phyloP scores from a whole-genome alignment of 2,888 invertebrate genomes.

The Monochamus alternatus region DNA sequence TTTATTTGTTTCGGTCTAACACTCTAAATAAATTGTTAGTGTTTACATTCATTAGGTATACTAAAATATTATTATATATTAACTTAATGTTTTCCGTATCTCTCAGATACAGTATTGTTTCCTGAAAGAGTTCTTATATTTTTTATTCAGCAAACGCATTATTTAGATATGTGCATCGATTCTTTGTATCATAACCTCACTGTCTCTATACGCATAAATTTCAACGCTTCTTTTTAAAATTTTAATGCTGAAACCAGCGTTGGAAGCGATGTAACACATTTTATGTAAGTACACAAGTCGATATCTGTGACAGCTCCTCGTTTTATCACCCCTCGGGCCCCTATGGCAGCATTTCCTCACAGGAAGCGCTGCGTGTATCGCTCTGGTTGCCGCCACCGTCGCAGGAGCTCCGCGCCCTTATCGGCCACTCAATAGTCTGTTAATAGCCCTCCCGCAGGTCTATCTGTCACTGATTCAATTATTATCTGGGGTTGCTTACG shows the following conservation, averaged over 20 bases:
- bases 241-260: conserved; percentile 49
- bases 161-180: too few relatives aligned
- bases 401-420: conserved; percentile 38
- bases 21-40: too few relatives aligned
- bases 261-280: not conserved
- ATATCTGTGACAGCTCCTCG: conserved; percentile 21
- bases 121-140: too few relatives aligned
- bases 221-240: not conserved
- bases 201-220: too few relatives aligned
- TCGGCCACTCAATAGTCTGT: conserved; percentile 56
- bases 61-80: too few relatives aligned
- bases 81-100: too few relatives aligned
- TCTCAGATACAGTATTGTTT: too few relatives aligned
- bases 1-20: too few relatives aligned
- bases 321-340: conserved; percentile 13
- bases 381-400: conserved; percentile 1
- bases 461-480: conserved; percentile 58
- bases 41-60: too few relatives aligned
- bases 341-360: conserved; percentile 28
- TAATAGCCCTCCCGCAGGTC: conserved; percentile 57
- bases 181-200: too few relatives aligned
- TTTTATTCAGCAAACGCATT: too few relatives aligned
- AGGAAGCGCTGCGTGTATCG: conserved; percentile 44
- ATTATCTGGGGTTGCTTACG: conserved; percentile 48
- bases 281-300: not conserved